Percentiles rank a stretch among this genome's conserved stretches.
Evolutionary conservation across 2,888 invertebrate species (phyloP).

Genomic region (Perithous albicinctus): DNA sequence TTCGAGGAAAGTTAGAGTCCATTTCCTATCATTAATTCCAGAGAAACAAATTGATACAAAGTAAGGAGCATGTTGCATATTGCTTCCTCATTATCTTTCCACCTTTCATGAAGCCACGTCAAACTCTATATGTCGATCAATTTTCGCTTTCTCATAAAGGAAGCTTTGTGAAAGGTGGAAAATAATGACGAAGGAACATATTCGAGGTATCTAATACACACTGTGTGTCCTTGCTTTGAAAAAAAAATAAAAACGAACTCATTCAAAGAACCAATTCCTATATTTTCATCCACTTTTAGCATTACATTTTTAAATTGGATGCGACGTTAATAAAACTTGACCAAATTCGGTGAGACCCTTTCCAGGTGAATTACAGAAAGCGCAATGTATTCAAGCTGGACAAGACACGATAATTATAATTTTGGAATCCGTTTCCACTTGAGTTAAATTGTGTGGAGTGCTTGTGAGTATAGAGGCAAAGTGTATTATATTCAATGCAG

Average conservation of each 20-base stretch:
- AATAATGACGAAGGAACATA: too few species aligned
- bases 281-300: background rate
- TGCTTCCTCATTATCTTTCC: too few species aligned
- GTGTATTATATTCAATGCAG: slow-evolving; percentile 22
- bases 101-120: too few species aligned
- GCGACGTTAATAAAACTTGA: background rate
- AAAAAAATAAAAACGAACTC: background rate
- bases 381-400: background rate
- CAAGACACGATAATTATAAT: background rate
- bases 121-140: too few species aligned
- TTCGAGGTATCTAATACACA: too few species aligned
- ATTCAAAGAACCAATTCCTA: background rate
- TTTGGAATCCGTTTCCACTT: background rate
- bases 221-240: too few species aligned
- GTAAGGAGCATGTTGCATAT: too few species aligned
- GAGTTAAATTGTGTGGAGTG: background rate
- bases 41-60: background rate
- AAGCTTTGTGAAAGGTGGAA: too few species aligned
- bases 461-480: background rate
- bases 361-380: background rate
- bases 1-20: background rate
- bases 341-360: background rate
- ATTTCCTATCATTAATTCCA: background rate
- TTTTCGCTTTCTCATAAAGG: too few species aligned
- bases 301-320: background rate